Percentiles rank a stretch among this genome's conserved stretches.
phyloP scores from a whole-genome alignment of 2,113 vertebrate species.

The Alouatta palliata region DNA sequence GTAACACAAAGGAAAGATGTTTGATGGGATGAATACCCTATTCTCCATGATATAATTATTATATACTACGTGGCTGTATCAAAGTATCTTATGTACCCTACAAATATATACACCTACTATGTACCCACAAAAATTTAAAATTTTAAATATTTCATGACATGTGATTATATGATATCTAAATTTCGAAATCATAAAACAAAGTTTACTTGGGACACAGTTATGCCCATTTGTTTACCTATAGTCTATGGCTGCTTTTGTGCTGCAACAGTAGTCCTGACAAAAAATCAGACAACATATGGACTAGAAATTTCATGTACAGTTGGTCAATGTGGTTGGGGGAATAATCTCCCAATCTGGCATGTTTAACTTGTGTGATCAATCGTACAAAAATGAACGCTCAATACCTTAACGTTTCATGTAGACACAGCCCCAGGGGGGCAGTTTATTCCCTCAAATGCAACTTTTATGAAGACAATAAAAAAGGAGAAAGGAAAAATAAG shows the following conservation, averaged over 20 bases:
- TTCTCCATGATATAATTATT: too few species aligned
- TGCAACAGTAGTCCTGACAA: neutral
- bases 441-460: neutral
- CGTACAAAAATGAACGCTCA: neutral
- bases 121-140: too few species aligned
- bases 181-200: neutral
- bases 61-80: too few species aligned
- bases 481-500: neutral
- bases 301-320: neutral
- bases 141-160: neutral
- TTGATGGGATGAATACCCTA: too few species aligned
- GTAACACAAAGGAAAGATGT: too few species aligned
- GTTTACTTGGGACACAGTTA: neutral
- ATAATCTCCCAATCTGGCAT: neutral
- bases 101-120: too few species aligned
- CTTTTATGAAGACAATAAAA: conserved; percentile 62
- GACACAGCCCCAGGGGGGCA: neutral
- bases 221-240: neutral
- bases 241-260: neutral
- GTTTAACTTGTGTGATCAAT: neutral
- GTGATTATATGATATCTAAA: neutral
- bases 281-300: too few species aligned
- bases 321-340: neutral
- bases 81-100: too few species aligned
- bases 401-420: neutral